Base-by-base conservation (phyloP, 2,797 vertebrate species). In the Tauraco hartlaubi region DNA sequence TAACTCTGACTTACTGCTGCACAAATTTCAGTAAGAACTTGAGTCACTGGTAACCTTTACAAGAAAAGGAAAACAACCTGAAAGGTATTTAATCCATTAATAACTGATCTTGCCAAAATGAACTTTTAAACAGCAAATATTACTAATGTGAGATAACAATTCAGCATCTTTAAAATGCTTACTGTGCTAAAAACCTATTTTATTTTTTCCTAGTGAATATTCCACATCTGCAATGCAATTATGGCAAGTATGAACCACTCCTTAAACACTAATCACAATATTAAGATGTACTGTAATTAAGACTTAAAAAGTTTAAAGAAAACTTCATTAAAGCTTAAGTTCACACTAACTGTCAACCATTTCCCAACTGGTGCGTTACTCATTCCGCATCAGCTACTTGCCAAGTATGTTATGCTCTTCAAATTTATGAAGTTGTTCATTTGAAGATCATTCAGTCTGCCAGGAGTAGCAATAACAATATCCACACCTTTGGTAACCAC, bases 381-480 rank as follows among this genome's bases (percentile, higher is more conserved):
- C 49, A 64, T 29, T 76, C 23, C 5, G 0, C 31, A 80, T 68
- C 56, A 69, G 79, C 54, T 95, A 90, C 97, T 98, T 97, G 99
- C 99, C 99, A 99, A 96, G 94, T 99, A 99, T 3, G 99, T 99
- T 93, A 99, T 95, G 69, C 99, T 99, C 95, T 78, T 98, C 71
- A 99, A 98, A 92, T 98, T 99, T 97, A 99, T 98, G 90, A 99
- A 98, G 64, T 99, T 98, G 91, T 99, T 99, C 99, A 99, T 99
- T 79, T 99, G 99, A 22, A 99, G 98, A 93, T 99, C 99, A 68
- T 99, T 98, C 55, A 99, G 93, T 85, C 99, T 98, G 72, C 99
- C 99, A 8, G 99, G 99, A 68, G 99, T 99, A 62, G 99, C 99
- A 81, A 99, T 99, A 86, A 99, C 98, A n/a, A 99, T 99, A 95